Conservation (phyloP, 2,113 vertebrate species). For the Ceuthmochares aereus region DNA sequence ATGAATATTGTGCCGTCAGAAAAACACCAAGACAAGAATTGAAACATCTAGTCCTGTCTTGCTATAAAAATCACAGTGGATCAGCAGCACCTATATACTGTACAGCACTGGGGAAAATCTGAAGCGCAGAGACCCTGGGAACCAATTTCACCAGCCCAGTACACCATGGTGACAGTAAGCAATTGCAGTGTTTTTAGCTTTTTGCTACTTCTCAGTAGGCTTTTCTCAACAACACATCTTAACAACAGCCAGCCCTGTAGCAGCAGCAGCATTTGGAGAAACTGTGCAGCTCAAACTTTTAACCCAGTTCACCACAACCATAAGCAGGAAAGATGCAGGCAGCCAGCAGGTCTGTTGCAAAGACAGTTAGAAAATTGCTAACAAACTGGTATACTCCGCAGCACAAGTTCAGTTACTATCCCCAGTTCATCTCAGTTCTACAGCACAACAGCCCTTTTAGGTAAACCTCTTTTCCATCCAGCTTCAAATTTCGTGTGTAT, state of each 20-base stretch:
- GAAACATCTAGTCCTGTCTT: neutral
- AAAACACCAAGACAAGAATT: neutral
- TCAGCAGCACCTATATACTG: conserved; percentile 22
- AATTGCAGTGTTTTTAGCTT: conserved; percentile 39
- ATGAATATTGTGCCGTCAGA: accelerated
- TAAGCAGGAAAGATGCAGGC: neutral
- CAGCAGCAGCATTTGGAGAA: neutral
- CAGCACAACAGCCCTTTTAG: neutral
- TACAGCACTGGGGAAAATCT: conserved; percentile 28
- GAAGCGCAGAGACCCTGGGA: conserved; percentile 32
- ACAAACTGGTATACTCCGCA: neutral
- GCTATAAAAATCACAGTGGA: neutral
- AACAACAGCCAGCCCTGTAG: neutral
- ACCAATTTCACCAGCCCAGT: neutral
- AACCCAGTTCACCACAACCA: neutral
- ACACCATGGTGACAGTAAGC: neutral
- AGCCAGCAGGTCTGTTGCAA: neutral
- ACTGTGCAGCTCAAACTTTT: neutral
- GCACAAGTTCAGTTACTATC: neutral
- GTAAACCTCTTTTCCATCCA: neutral
- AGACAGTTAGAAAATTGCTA: neutral
- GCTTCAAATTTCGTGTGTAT: neutral
- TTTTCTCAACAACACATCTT: neutral
- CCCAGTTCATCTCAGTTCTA: neutral
- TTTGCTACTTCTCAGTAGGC: conserved; percentile 11